Evolutionary conservation across 2,888 invertebrate species (phyloP).

Genomic region (Carabus problematicus): DNA sequence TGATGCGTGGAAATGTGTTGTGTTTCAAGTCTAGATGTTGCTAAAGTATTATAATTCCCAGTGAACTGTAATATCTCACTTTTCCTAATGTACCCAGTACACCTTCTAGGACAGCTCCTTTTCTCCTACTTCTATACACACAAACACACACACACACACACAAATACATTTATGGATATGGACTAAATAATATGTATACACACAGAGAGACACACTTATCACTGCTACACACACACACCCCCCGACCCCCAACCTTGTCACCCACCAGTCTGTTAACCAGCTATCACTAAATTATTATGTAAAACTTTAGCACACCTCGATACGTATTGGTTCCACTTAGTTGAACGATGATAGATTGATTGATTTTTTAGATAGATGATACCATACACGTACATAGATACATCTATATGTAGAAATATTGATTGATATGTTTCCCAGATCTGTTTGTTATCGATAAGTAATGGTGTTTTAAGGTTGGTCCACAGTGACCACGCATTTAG

Average conservation of each 20-base stretch:
- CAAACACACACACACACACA: no score
- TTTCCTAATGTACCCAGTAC: background rate
- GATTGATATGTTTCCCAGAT: background rate
- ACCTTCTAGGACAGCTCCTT: no score
- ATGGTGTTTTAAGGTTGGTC: slow-evolving; percentile 12
- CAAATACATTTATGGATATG: background rate
- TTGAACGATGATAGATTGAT: background rate
- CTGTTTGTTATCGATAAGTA: slow-evolving; percentile 20
- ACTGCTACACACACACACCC: no score
- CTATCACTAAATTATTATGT: no score
- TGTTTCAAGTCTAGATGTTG: no score
- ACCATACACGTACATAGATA: background rate
- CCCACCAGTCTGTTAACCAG: no score
- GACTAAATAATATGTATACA: slow-evolving; percentile 4
- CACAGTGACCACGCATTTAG: background rate
- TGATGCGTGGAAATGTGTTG: no score
- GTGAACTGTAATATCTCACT: background rate
- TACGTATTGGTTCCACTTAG: background rate
- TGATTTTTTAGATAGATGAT: background rate
- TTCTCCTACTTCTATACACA: no score
- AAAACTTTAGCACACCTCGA: slow-evolving; percentile 39
- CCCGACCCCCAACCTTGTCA: no score
- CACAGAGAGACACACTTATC: slow-evolving; percentile 5
- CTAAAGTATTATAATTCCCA: no score
- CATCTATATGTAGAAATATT: background rate